These are phyloP conservation scores for Streptopelia turtur DNA, from an alignment of 2,797 vertebrate genomes.

Conservation along the genomic window DNA sequence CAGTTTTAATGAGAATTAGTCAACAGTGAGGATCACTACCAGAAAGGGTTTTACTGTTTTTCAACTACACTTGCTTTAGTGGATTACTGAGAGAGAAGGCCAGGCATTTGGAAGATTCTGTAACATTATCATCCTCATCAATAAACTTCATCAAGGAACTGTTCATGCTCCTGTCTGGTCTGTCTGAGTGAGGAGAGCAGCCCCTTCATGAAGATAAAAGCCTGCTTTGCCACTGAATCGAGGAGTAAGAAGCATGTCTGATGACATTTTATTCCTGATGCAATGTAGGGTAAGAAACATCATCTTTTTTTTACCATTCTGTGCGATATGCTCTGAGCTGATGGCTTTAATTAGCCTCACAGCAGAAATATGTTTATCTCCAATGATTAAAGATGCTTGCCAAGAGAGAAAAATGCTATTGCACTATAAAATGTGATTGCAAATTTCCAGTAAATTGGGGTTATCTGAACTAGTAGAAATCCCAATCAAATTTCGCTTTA, in stretches of 20 bases:
- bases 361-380: not conserved
- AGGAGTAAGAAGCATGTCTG: conserved; percentile 85
- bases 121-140: not conserved
- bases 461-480: conserved; percentile 12
- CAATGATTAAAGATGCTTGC: not conserved
- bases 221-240: conserved; percentile 71
- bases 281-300: conserved; percentile 85
- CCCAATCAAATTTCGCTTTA: not conserved
- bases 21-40: conserved; percentile 52
- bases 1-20: conserved; percentile 53
- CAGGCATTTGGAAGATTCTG: conserved; percentile 31
- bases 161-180: conserved; percentile 38
- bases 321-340: not conserved
- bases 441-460: not conserved
- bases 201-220: conserved; percentile 76
- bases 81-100: conserved; percentile 66
- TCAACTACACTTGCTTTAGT: conserved; percentile 22
- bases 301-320: conserved; percentile 8
- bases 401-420: conserved; percentile 2
- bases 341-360: conserved; percentile 18
- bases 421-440: not conserved
- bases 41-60: conserved; percentile 35
- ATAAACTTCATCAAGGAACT: conserved; percentile 64
- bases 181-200: conserved; percentile 66
- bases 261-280: conserved; percentile 83